Evolutionary conservation across 2,797 vertebrate genomes (phyloP), one percentile per base, ranked within the genome.

Genomic region (Orestias chungarensis): DNA sequence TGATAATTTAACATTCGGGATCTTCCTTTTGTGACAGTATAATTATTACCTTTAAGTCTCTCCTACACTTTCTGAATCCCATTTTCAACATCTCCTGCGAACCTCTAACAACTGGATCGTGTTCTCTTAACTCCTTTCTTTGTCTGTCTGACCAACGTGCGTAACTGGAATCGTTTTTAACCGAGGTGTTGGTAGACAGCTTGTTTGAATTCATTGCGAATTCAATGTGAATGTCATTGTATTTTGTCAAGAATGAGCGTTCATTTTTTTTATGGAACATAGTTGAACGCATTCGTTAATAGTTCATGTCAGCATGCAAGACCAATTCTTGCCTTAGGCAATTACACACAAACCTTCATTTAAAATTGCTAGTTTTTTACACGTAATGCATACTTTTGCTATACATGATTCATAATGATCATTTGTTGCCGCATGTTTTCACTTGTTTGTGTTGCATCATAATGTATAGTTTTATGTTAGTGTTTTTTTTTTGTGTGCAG

Each of bases 21-120:
- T 82, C 54, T 68, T 31, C 18, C 70, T 71, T 25, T 62, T 77
- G 20, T 81, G 88, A 88, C 84, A 87, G 65, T 64, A 70, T 93
- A 89, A 93, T 91, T 84, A 87, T 81, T 46, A 79, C 79, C 82
- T 87, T 81, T 64, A 84, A 81, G 84, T 81, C 82, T 83, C 79
- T 70, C 57, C 85, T 76, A 67, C 69, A 68, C 55, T 54, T 68
- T 62, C 40, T 80, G 46, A 81, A 65, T 69, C 59, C 43, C 67
- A 78, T 66, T n/a, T 73, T 66, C 52, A 62, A 52, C 66, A 64
- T 44, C 54, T 64, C 69, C 71, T 59, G 29, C 44, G 15, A 64
- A 67, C 64, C 46, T 29, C 52, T 50, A 66, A 64, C 50, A 66
- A 52, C 38, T 35, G 38, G 11, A 50, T 72, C 27, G 15, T 49